Base-by-base conservation (phyloP, 2,113 vertebrate species). In the Ammodytes dubius region DNA sequence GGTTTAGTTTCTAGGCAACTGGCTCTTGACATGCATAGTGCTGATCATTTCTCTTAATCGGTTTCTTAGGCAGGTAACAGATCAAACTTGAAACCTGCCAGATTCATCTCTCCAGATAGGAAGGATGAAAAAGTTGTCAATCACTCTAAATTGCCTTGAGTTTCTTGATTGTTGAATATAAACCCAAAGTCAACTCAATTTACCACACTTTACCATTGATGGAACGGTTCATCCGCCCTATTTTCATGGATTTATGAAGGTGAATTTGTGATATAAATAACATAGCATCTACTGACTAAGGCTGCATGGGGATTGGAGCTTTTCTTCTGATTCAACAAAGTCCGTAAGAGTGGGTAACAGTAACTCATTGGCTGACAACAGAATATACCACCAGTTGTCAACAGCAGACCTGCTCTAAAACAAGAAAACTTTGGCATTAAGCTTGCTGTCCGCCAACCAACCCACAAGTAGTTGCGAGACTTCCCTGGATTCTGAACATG, bases 1-100 rank as follows among this genome's bases (percentile, higher is more conserved):
- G 59, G 47, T 65, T 57, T 11, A 88, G 92, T 91, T 90, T 86
- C 86, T 73, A 86, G 79, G 91, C 93, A 94, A 93, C 89, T 71
- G 77, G 52, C 78, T 85, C 70, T 80, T 81, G 66, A 88, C 73
- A 76, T 69, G 84, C 76, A 80, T 66, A 90, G 83, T 74, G 52
- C 50, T 60, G 53, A 87, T 91, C 11, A 60, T 84, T 54, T 74
- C 47, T 2, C 63, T 86, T 45, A 79, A 78, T 50, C 39, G 15
- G 49, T 43, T 65, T 69, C 61, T 74, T 17, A 64, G 43, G 70
- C 72, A 53, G 70, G 19, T 73, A 75, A 77, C 46, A 61, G 70
- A 73, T 64, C 56, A 52, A 63, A 70, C 8, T 42, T 17, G 52
- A 17, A 74, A 77, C 68, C 76, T 74, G 72, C 37, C 63, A 40